Conservation (phyloP, 2,888 invertebrate genomes). For the Gymnocheta viridis region DNA sequence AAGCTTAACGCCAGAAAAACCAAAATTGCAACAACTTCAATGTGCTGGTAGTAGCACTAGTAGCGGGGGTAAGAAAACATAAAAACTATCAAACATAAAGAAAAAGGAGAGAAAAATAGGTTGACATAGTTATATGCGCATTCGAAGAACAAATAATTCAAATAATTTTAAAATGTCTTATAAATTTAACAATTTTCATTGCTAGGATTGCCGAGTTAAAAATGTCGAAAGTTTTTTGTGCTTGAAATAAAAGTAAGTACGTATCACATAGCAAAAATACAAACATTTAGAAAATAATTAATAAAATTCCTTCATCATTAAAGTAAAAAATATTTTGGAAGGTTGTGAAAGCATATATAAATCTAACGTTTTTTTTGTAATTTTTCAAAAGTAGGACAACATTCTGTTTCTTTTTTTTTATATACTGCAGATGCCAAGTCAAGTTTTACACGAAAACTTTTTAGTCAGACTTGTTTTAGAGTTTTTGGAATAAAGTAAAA, state of each 20-base stretch:
- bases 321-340: not conserved
- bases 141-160: no score
- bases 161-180: no score
- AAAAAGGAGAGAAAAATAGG: not conserved
- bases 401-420: no score
- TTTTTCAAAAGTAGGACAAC: no score
- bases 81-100: not conserved
- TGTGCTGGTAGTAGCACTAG: not conserved
- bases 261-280: not conserved
- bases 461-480: no score
- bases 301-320: not conserved
- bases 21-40: constrained; percentile 31
- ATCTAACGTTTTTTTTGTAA: not conserved
- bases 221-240: not conserved
- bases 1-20: constrained; percentile 27
- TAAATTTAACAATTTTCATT: no score
- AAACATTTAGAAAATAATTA: not conserved
- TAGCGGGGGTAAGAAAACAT: constrained; percentile 12
- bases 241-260: not conserved
- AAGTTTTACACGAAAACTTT: no score
- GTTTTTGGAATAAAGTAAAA: no score
- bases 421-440: no score
- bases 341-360: not conserved
- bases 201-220: no score
- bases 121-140: not conserved